phyloP scores from a whole-genome alignment of 2,888 invertebrate species.

The Aleiodes leptofemur region DNA sequence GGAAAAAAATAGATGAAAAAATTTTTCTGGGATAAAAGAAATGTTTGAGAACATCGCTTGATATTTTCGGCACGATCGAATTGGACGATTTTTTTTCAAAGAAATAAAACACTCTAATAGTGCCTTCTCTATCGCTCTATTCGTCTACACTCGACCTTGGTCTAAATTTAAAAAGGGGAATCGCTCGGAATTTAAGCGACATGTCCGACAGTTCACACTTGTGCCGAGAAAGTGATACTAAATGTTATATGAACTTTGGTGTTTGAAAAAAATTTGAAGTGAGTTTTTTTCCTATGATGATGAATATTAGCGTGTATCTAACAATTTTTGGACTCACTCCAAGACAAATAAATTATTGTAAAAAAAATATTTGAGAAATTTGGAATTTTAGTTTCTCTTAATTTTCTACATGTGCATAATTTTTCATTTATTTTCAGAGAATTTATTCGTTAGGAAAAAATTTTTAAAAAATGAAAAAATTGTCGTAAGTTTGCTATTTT shows the following conservation, averaged over 20 bases:
- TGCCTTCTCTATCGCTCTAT: neutral
- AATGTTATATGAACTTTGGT: neutral
- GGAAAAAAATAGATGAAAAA: neutral
- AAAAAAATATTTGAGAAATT: no score
- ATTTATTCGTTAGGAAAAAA: no score
- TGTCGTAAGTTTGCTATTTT: no score
- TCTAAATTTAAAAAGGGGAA: conserved; percentile 59
- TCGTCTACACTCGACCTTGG: conserved; percentile 55
- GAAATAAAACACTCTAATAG: conserved; percentile 46
- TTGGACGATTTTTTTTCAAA: conserved; percentile 47
- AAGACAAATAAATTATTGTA: no score
- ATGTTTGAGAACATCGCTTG: conserved; percentile 30
- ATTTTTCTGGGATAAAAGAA: conserved; percentile 13
- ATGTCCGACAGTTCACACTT: conserved; percentile 42
- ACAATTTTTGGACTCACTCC: no score
- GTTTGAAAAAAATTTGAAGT: no score
- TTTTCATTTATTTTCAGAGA: no score
- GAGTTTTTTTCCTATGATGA: no score
- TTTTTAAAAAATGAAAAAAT: no score
- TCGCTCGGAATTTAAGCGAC: conserved; percentile 53
- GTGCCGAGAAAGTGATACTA: conserved; percentile 19
- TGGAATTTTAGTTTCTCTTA: no score
- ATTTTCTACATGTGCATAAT: no score
- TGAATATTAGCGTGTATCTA: no score
- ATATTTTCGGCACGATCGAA: conserved; percentile 41